Conservation (phyloP, 2,113 vertebrate genomes). For the Pionites leucogaster region DNA sequence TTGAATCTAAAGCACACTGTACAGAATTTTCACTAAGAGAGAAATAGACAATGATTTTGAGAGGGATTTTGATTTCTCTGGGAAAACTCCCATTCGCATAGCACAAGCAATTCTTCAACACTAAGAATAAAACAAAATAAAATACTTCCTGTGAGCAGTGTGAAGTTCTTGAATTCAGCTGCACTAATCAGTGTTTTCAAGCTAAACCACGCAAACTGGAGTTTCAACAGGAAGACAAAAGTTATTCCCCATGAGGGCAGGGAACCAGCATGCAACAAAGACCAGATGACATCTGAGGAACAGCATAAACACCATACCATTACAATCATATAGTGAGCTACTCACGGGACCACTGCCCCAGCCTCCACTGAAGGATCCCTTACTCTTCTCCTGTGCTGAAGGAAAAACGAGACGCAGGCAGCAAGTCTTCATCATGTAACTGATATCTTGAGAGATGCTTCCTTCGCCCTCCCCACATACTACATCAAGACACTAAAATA, state of each 20-base stretch:
- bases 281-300: background rate
- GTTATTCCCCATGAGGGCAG: background rate
- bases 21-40: background rate
- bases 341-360: background rate
- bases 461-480: background rate
- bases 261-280: background rate
- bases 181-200: background rate
- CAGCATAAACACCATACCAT: background rate
- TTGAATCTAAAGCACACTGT: background rate
- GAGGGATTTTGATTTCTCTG: background rate
- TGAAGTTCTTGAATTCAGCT: background rate
- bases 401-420: background rate
- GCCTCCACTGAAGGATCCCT: background rate
- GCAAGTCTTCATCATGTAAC: background rate
- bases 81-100: background rate
- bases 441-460: background rate
- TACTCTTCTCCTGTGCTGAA: background rate
- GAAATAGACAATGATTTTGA: background rate
- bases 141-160: background rate
- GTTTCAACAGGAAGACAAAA: background rate
- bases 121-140: background rate
- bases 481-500: background rate
- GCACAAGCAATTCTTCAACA: background rate
- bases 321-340: background rate
- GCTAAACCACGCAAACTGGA: background rate